phyloP scores from a whole-genome alignment of 2,888 invertebrate genomes.

The Brachyptera putata region DNA sequence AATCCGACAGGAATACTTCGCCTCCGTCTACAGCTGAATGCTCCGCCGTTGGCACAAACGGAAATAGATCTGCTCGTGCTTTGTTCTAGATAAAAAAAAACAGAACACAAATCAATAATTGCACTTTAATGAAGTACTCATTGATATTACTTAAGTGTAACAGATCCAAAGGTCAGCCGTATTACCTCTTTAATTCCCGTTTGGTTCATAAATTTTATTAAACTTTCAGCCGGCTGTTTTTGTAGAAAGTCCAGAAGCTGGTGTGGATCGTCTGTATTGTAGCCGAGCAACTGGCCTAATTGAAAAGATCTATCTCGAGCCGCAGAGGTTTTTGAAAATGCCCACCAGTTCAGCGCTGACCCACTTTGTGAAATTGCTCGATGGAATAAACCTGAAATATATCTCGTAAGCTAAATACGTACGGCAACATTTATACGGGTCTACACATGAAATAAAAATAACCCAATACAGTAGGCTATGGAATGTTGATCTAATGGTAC shows the following conservation, averaged over 20 bases:
- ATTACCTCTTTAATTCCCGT: not conserved
- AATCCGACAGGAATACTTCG: slow-evolving; percentile 23
- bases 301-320: slow-evolving; percentile 12
- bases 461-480: not conserved
- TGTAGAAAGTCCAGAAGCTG: slow-evolving; percentile 32
- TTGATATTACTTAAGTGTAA: not conserved
- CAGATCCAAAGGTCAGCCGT: not conserved
- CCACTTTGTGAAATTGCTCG: slow-evolving; percentile 37
- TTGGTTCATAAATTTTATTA: slow-evolving; percentile 29
- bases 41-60: slow-evolving; percentile 30
- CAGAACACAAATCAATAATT: too few species aligned
- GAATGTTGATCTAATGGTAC: too few species aligned
- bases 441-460: not conserved
- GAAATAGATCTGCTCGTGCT: not conserved
- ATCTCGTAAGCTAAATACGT: not conserved
- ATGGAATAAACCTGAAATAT: slow-evolving; percentile 34
- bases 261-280: slow-evolving; percentile 25
- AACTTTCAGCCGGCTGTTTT: slow-evolving; percentile 28
- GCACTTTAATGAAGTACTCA: too few species aligned
- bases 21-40: slow-evolving; percentile 6
- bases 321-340: slow-evolving; percentile 22
- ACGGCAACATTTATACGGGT: not conserved
- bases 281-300: slow-evolving; percentile 32
- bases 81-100: too few species aligned
- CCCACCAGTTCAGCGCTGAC: slow-evolving; percentile 34